Conservation (phyloP, 2,113 vertebrate genomes). For the Quiscalus mexicanus region DNA sequence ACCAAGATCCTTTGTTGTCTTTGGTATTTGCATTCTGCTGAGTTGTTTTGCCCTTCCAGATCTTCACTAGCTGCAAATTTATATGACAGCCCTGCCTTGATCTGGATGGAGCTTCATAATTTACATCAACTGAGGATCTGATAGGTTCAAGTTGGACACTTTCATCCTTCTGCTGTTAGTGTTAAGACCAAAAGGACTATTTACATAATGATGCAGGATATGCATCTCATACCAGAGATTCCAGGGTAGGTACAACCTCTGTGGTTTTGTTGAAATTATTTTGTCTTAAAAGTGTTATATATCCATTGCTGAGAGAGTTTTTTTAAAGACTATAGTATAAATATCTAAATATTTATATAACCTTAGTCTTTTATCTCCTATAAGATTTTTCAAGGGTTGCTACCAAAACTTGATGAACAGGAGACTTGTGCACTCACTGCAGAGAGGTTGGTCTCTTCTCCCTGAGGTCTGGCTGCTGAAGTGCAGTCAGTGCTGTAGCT, state of each 20-base stretch:
- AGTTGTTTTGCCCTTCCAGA: not conserved
- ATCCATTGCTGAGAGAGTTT: not conserved
- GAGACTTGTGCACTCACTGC: rapidly evolving
- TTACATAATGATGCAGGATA: not conserved
- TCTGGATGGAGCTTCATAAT: not conserved
- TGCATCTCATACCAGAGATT: not conserved
- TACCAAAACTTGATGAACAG: not conserved
- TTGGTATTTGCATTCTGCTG: not conserved
- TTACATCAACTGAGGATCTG: not conserved
- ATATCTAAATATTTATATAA: not conserved
- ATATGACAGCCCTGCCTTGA: not conserved
- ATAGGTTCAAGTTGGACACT: not conserved
- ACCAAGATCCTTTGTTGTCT: not conserved
- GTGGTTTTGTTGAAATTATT: not conserved
- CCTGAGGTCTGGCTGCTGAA: not conserved
- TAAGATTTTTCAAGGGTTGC: not conserved
- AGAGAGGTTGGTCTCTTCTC: not conserved
- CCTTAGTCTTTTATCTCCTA: not conserved
- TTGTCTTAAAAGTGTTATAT: not conserved
- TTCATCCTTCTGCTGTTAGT: not conserved
- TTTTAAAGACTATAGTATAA: not conserved
- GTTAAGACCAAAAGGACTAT: not conserved
- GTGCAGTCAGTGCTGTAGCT: rapidly evolving
- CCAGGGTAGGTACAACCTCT: not conserved
- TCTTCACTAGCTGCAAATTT: not conserved